Evolutionary conservation across 2,888 invertebrate genomes (phyloP).

Genomic region (Volucella zonaria): DNA sequence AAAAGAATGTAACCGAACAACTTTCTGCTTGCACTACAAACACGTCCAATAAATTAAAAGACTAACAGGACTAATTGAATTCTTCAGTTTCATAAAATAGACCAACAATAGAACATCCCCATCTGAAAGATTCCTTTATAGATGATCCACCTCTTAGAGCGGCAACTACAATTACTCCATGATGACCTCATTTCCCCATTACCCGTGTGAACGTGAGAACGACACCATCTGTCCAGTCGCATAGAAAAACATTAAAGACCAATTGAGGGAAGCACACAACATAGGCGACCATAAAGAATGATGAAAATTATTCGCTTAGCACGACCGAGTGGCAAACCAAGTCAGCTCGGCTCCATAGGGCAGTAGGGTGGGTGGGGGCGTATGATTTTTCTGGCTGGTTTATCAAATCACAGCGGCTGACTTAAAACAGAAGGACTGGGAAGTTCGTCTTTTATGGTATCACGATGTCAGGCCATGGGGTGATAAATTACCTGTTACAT

Average conservation of each 20-base stretch:
- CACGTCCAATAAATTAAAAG: not conserved
- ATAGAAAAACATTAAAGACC: slow-evolving; percentile 57
- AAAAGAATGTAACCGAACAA: too few species aligned
- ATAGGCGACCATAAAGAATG: slow-evolving; percentile 45
- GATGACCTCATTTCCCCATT: slow-evolving; percentile 24
- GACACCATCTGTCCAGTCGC: slow-evolving; percentile 50
- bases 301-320: slow-evolving; percentile 48
- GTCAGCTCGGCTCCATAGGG: not conserved
- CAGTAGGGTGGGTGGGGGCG: not conserved
- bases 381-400: slow-evolving; percentile 1
- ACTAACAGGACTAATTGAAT: slow-evolving; percentile 25
- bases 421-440: not conserved
- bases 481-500: slow-evolving; percentile 59
- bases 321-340: slow-evolving; percentile 1
- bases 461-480: slow-evolving; percentile 22
- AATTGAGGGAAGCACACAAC: slow-evolving; percentile 54
- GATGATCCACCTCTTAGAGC: not conserved
- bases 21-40: not conserved
- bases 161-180: not conserved
- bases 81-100: not conserved
- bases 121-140: not conserved
- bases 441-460: slow-evolving; percentile 29
- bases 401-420: slow-evolving; percentile 47
- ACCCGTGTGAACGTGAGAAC: slow-evolving; percentile 39
- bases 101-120: slow-evolving; percentile 12